These are phyloP conservation scores for Leuciscus waleckii DNA, from an alignment of 2,797 vertebrate species.

Conservation along the genomic window DNA sequence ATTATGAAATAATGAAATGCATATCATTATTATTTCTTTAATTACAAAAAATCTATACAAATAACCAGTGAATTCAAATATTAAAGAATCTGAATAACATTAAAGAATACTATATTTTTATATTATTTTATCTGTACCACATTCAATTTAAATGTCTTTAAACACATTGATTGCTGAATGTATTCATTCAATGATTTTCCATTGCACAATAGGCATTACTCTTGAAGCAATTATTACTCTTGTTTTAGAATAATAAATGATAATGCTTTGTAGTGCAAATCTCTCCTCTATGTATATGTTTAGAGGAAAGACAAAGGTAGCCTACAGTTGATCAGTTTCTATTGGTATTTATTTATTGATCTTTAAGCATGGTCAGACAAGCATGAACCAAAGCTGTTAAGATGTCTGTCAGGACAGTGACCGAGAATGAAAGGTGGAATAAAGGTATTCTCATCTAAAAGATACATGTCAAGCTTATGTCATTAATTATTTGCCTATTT, in stretches of 20 bases:
- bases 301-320: not conserved
- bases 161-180: not conserved
- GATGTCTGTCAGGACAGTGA: not conserved
- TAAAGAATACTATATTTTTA: not conserved
- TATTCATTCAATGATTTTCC: not conserved
- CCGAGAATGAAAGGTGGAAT: not conserved
- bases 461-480: not conserved
- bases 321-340: not conserved
- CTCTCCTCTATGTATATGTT: not conserved
- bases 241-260: not conserved
- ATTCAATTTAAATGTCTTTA: not conserved
- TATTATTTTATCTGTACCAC: not conserved
- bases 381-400: slow-evolving; percentile 7
- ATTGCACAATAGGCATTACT: not conserved
- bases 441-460: slow-evolving; percentile 5
- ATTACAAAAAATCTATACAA: no score
- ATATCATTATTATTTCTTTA: no score
- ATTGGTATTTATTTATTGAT: not conserved
- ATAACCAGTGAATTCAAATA: not conserved
- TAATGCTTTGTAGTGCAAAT: not conserved
- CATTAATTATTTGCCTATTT: not conserved
- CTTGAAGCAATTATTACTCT: not conserved
- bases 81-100: not conserved
- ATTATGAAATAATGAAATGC: no score
- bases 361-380: not conserved